A percentile compares a stretch with the other conserved stretches of the same genome.
phyloP scores from a whole-genome alignment of 2,113 vertebrate species.

The Neomonachus schauinslandi region DNA sequence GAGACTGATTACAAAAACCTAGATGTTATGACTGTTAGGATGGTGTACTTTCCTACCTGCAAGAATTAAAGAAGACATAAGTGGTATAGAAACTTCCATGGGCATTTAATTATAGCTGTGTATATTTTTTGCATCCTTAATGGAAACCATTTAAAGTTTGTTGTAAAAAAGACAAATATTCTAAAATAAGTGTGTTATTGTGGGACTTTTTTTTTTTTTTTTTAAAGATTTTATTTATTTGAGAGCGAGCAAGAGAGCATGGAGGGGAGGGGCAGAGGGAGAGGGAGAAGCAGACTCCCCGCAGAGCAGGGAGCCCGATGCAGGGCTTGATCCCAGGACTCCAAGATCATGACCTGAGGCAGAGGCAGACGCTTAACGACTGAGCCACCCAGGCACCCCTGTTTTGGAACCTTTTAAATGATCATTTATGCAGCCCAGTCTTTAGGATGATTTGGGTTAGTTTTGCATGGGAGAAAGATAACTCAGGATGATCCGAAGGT shows the following conservation, averaged over 20 bases:
- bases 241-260: neutral
- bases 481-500: neutral
- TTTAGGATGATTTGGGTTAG: neutral
- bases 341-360: neutral
- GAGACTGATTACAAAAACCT: neutral
- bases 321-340: neutral
- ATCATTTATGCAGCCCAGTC: neutral
- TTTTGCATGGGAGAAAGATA: neutral
- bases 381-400: neutral
- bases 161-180: neutral
- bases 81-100: neutral
- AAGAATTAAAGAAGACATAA: neutral
- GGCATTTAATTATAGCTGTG: neutral
- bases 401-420: neutral
- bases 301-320: neutral
- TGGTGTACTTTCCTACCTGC: no score
- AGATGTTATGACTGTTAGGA: no score
- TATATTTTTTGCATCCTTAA: neutral
- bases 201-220: neutral
- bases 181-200: neutral
- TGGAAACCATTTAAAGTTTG: neutral
- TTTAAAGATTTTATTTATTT: neutral
- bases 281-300: neutral
- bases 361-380: neutral
- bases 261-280: neutral